Base-by-base conservation (phyloP, 64 coral and sea anemone species). In the Stichodactyla mertensii region DNA sequence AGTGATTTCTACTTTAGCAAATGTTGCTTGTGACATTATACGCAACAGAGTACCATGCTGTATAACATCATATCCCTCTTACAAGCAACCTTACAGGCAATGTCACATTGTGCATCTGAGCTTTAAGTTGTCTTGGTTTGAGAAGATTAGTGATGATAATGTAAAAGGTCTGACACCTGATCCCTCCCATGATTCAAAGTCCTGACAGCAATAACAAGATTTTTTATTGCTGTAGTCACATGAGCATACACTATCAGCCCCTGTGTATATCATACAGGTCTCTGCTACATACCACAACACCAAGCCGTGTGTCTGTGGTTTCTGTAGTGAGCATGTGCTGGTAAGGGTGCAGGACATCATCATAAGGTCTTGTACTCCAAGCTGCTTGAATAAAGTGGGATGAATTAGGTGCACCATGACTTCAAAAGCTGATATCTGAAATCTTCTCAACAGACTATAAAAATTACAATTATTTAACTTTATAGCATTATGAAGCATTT, bases 381-480 rank as follows among this genome's bases (percentile, higher is more conserved):
- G 53, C 16, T 81, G 78, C 78, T 81, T 28, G 54, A 58, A 55
- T 81, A 80, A 52, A 45, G 15, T 81, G 78, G 78, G 78, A 81
- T 1, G 15, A 52, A 81, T 28, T 81, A 51, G 52, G 16, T 52
- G 7, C 16, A 81, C 78, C 16, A 13, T 81, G 78, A 81, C 51
- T 81, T 81, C 9, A 55, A 58, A 81, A 81, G 78, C 78, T 81
- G 78, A 81, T 81, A 81, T 81, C 78, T 81, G 78, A 81, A 81
- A 81, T 81, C 78, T 81, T 81, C 52, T 22, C 56, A 58, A 58
- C 8, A 58, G 14, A 58, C 36, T 82, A 6, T 14, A 52, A 24
- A 82, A 82, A 45, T 45, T 82, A 51, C 6, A 12, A 52, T 82
- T 51, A 20, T 16, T 82, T 54, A 82, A 7, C 51, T 10, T 53